Evolutionary conservation across 2,113 vertebrate genomes (phyloP), one percentile per base, ranked within the genome.

Genomic region (Notarius lentiginosus): DNA sequence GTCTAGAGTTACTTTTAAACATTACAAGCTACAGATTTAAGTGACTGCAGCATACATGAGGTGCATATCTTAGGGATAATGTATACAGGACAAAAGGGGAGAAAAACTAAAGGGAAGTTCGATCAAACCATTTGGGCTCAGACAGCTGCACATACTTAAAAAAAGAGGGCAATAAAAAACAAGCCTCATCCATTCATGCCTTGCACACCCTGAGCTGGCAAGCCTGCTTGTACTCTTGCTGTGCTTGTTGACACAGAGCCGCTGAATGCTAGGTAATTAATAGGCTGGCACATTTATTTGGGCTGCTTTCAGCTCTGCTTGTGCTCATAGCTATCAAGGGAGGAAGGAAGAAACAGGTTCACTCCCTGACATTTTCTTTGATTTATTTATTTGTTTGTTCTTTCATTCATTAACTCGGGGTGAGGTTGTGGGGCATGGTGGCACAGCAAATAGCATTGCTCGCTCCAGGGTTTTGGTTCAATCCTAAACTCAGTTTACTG

Each of bases 361-460:
- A 55, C 34, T 80, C 41, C 81, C 84, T 88, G 79, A 89, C 88
- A 88, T 73, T 65, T 89, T 90, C 86, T 89, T 91, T 76, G 58
- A 80, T 53, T 34, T n/a, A 61, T 81, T 47, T 12, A 61, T 55
- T 30, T 80, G 27, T 80, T 80, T 41, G 1, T 80, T 81, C 11
- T 1, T 49, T 63, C 2, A 41, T 41, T 41, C 41, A 41, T 41
- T 41, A 14, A 2, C 18, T 18, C 47, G 20, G 1, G 79, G 79
- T 81, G 22, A 47, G 56, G 53, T 2, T 34, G 55, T 30, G 9
- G 27, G 58, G 17, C 34, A 41, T 12, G 34, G 9, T 61, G 56
- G 30, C 5, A 60, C 9, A 79, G 27, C 14, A 17, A 6, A 20
- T 51, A 11, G 34, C 18, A 49, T 49, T 53, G 47, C 11, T 49